Conservation (phyloP, 1,140 invertebrate genomes). For the Hyposmocoma kahamanoa region DNA sequence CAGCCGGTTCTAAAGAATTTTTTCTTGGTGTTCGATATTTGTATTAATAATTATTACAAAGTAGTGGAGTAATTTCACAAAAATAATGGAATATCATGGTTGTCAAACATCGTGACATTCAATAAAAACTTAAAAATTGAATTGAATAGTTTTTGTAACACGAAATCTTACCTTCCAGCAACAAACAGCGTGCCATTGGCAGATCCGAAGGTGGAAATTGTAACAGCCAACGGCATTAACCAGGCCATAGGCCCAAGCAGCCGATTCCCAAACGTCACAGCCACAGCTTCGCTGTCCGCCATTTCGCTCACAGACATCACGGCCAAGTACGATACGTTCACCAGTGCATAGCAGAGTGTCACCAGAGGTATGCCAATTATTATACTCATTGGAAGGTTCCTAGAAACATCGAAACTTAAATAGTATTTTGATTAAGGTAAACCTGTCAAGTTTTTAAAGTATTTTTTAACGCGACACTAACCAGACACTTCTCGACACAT, state of each 20-base stretch:
- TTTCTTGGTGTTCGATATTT: too few relatives aligned
- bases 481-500: too few relatives aligned
- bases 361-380: slow-evolving; percentile 97
- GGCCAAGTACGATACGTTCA: slow-evolving; percentile 97
- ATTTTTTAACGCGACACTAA: too few relatives aligned
- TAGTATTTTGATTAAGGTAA: too few relatives aligned
- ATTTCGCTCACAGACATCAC: slow-evolving; percentile 96
- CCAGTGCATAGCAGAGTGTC: slow-evolving; percentile 95
- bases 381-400: slow-evolving; percentile 96
- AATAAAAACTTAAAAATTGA: neutral
- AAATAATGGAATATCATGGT: too few relatives aligned
- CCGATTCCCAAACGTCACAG: slow-evolving; percentile 92
- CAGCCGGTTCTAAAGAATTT: too few relatives aligned
- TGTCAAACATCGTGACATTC: neutral
- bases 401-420: too few relatives aligned
- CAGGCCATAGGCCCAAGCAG: slow-evolving; percentile 90
- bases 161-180: slow-evolving; percentile 79
- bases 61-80: too few relatives aligned
- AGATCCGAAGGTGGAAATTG: slow-evolving; percentile 96
- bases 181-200: slow-evolving; percentile 97
- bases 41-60: too few relatives aligned
- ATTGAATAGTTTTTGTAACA: neutral
- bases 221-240: slow-evolving; percentile 96
- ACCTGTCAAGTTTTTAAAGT: too few relatives aligned
- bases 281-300: slow-evolving; percentile 96